These are phyloP conservation scores for Sylvia borin DNA, from an alignment of 2,797 vertebrate species.

Conservation along the genomic window DNA sequence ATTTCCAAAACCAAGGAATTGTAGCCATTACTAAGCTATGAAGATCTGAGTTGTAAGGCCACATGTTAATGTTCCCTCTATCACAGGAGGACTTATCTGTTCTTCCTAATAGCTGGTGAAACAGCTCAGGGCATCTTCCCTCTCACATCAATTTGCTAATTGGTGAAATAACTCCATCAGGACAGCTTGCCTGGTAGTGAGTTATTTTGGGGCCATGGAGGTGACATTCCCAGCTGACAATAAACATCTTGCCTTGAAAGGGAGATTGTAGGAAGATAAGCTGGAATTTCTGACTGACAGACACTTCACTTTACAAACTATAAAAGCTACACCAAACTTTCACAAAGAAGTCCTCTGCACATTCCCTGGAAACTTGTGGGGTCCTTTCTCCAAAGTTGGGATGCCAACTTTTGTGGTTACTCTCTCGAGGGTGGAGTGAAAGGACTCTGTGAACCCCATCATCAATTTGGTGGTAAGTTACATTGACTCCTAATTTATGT, in stretches of 20 bases:
- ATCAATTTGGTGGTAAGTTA: background rate
- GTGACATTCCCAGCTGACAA: background rate
- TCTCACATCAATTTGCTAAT: background rate
- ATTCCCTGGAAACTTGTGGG: background rate
- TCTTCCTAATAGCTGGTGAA: background rate
- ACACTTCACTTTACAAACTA: background rate
- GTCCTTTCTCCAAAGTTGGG: background rate
- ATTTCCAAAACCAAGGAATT: background rate
- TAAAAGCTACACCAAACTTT: background rate
- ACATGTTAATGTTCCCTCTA: rapidly evolving
- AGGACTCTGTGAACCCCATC: background rate
- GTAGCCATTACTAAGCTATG: background rate
- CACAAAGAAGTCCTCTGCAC: background rate
- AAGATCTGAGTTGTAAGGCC: rapidly evolving
- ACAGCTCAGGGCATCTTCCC: background rate
- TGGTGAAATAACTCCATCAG: background rate
- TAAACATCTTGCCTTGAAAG: background rate
- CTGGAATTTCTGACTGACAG: background rate
- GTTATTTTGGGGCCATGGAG: background rate
- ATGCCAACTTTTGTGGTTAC: background rate
- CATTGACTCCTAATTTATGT: background rate
- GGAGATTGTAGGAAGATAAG: background rate
- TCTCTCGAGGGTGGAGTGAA: background rate
- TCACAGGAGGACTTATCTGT: background rate
- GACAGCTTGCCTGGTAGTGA: background rate